Conservation (phyloP, 1,140 invertebrate species). For the Amyelois transitella region DNA sequence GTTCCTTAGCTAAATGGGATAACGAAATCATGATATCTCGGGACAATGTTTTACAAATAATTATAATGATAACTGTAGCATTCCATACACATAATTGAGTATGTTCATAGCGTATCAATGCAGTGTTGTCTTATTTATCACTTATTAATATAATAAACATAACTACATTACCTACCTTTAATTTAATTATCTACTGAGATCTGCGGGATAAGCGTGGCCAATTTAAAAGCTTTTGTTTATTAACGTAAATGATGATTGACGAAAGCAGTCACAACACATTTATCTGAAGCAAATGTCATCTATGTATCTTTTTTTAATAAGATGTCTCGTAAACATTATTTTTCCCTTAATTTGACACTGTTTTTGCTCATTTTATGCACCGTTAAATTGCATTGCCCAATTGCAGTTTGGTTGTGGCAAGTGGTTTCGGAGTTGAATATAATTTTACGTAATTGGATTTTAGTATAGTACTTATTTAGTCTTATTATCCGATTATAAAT, state of each 20-base stretch:
- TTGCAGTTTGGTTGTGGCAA: slow-evolving; percentile 10
- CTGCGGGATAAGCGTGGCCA: not conserved
- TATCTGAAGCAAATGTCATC: slow-evolving; percentile 22
- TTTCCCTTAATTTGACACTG: slow-evolving; percentile 44
- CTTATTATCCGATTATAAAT: too few relatives aligned
- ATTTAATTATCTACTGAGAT: too few relatives aligned
- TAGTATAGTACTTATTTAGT: too few relatives aligned
- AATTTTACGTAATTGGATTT: not conserved
- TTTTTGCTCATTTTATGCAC: slow-evolving; percentile 15
- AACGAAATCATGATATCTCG: too few relatives aligned
- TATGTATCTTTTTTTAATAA: slow-evolving; percentile 57
- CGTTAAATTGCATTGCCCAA: slow-evolving; percentile 33
- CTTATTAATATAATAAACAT: not conserved
- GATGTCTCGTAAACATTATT: slow-evolving; percentile 48
- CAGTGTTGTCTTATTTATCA: too few relatives aligned
- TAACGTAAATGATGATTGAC: not conserved
- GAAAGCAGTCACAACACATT: slow-evolving; percentile 18
- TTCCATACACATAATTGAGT: too few relatives aligned
- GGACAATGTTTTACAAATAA: too few relatives aligned
- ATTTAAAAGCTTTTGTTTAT: slow-evolving; percentile 2
- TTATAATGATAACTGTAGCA: too few relatives aligned
- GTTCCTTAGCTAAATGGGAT: too few relatives aligned
- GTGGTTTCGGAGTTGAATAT: not conserved
- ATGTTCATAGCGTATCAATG: too few relatives aligned
- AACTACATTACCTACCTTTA: too few relatives aligned